Base-by-base conservation (phyloP, 2,888 invertebrate species). In the Phania funesta region DNA sequence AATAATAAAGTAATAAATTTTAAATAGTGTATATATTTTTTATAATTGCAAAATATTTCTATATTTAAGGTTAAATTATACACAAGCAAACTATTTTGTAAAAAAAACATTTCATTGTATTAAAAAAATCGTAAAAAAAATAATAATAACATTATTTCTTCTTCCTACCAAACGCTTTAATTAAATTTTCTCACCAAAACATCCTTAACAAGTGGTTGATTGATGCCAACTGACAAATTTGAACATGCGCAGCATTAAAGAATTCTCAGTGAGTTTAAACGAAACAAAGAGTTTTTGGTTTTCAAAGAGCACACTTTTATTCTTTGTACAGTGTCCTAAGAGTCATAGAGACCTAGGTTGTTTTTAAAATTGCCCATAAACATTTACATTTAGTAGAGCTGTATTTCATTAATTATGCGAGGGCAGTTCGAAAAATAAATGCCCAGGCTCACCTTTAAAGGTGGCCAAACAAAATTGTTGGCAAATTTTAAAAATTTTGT, bases 201-300 rank as follows among this genome's bases (percentile, higher is more conserved):
- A 48, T 38, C 32, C 13, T 3, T 68, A 68, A 70, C 76, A 77
- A 77, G 76, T 77, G 62, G 44, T 54, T 62, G 62, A 16, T 44
- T 18, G 16, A 4, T 7, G 7, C 16, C 7, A 44, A 44, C 7
- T 41, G 4, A 38, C 18, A 44, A 70, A 44, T 24, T 71, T 13
- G 26, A 32, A 79, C 71, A 73, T 79, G 78, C 78, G 78, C 78
- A 52, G 20, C 18, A 29, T 18, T 56, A n/a, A 18, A 8, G 2
- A 48, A 22, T 41, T 48, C 70, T 70, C 56, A 68, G 13, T 38
- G 24, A 44, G 18, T 74, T 54, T 2, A 2, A 35, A 35, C 9
- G 7, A 7, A 35, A 35, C 4, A 11, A 35, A 35, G 9, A 9
- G 35, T 35, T 35, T 35, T 9, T 7, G 2, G 4, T 35, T 9